phyloP scores from a whole-genome alignment of 1,140 invertebrate genomes.

The Drosophila kohkoa region DNA sequence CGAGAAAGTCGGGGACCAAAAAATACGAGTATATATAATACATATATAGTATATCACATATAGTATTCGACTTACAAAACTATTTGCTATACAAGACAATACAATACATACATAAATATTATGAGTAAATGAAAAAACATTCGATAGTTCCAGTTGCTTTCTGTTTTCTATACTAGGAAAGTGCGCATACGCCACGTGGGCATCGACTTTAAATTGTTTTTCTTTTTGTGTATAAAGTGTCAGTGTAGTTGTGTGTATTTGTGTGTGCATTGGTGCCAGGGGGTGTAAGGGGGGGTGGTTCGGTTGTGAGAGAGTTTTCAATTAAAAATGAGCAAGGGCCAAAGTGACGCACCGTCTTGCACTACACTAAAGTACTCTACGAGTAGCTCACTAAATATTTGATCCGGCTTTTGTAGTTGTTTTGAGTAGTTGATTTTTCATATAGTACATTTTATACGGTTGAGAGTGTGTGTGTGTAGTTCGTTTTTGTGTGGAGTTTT shows the following conservation, averaged over 20 bases:
- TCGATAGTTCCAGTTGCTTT: slow-evolving; percentile 24
- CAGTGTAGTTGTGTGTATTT: slow-evolving; percentile 1
- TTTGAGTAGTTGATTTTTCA: slow-evolving; percentile 28
- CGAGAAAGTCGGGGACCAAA: slow-evolving; percentile 30
- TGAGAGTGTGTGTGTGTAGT: slow-evolving; percentile 35
- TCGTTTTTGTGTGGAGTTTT: slow-evolving; percentile 40
- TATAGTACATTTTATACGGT: background rate
- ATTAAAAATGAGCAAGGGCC: slow-evolving; percentile 50
- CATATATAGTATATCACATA: slow-evolving; percentile 21
- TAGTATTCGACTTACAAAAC: slow-evolving; percentile 31
- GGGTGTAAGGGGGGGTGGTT: background rate
- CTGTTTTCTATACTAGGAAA: slow-evolving; percentile 9
- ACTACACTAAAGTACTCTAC: slow-evolving; percentile 41
- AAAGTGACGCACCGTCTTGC: slow-evolving; percentile 50
- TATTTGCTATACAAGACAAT: slow-evolving; percentile 42
- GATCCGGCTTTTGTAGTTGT: slow-evolving; percentile 40
- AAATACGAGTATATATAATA: slow-evolving; percentile 11
- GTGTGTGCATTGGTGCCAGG: slow-evolving; percentile 50
- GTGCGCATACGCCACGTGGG: slow-evolving; percentile 43
- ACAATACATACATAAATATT: slow-evolving; percentile 26
- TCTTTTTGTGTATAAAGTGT: slow-evolving; percentile 1
- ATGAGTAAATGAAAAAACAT: slow-evolving; percentile 45
- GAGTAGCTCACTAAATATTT: slow-evolving; percentile 50
- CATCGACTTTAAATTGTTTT: slow-evolving; percentile 33
- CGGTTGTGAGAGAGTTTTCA: slow-evolving; percentile 17